Evolutionary conservation across 2,888 invertebrate species (phyloP), one percentile per base, ranked within the genome.

Genomic region (Dicyrtomina minuta): DNA sequence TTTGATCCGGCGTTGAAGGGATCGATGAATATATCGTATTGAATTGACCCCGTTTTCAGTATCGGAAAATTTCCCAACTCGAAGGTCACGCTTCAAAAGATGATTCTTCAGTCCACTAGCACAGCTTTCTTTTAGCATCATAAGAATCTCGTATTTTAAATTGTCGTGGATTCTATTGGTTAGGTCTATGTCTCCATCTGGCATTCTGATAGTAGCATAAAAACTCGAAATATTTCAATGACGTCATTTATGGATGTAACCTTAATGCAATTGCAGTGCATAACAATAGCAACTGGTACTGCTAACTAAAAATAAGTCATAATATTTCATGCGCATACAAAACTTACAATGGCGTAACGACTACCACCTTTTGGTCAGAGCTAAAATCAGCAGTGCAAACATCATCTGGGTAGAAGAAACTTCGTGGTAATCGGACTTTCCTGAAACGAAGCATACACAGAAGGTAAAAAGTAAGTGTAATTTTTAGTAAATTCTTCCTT

Each of bases 371-470:
- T 13, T 70, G 53, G 43, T 74, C 72, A n/a, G 65, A 15, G n/a
- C 72, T 73, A 24, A 56, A 53, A 43, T 72, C 68, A 17, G 72
- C 69, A 26, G 60, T 69, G 41, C 74, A 76, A 3, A 75, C 74
- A 62, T 76, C 76, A 41, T 76, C 73, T 4, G 76, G 76, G 49
- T 74, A 71, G 62, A 74, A 76, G 67, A 74, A 73, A 51, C 76
- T 74, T 51, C 70, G 58, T 3, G 76, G 76, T 41, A 76, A 60
- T 15, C 73, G 59, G n/a, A 68, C 68, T 66, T 68, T 72, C 76
- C 76, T 76, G 26, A 43, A 24, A 26, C 12, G 10, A 12, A 17
- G 15, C 8, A 43, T 22, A 49, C 33, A 33, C 33, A 33, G 8
- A 3, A 33, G 33, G 33, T 33, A 3, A 33, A 3, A 33, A 8